Percentiles rank a stretch among this genome's conserved stretches.
phyloP scores from a whole-genome alignment of 2,797 vertebrate genomes.

The Coilia nasus region DNA sequence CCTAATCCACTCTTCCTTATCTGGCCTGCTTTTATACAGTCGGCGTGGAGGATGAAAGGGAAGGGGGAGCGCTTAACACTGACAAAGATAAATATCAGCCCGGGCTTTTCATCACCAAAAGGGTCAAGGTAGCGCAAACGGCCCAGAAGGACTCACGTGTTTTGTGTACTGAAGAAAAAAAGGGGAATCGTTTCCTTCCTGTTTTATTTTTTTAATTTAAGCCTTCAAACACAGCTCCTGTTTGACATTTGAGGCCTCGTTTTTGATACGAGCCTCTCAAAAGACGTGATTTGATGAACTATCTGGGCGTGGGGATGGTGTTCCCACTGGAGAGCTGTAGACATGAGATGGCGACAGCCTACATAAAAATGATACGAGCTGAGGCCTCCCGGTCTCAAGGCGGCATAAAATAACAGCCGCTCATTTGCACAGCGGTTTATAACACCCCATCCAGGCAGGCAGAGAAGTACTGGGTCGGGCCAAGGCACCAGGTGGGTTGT shows the following conservation, averaged over 20 bases:
- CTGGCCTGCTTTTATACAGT: neutral
- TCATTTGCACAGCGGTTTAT: neutral
- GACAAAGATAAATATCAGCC: conserved; percentile 14
- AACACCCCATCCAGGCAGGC: neutral
- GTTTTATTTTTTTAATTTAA: conserved; percentile 1
- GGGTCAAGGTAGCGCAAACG: conserved; percentile 3
- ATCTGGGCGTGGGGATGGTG: neutral
- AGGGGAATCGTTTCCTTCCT: too few relatives aligned
- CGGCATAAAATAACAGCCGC: conserved; percentile 14
- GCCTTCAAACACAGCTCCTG: neutral
- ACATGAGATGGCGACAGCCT: neutral
- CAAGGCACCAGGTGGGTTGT: neutral
- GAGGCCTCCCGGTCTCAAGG: neutral
- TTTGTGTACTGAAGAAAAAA: neutral
- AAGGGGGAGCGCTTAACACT: neutral
- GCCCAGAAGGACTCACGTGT: neutral
- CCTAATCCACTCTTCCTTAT: conserved; percentile 15
- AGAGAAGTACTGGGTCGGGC: neutral
- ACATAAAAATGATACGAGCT: neutral
- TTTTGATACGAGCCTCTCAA: neutral
- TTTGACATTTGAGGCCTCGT: neutral
- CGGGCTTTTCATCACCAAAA: neutral
- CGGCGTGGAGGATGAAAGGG: conserved; percentile 2
- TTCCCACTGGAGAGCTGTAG: neutral
- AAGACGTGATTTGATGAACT: neutral